Conservation (phyloP, 1,140 invertebrate species). For the Leptinotarsa undecemlineata region DNA sequence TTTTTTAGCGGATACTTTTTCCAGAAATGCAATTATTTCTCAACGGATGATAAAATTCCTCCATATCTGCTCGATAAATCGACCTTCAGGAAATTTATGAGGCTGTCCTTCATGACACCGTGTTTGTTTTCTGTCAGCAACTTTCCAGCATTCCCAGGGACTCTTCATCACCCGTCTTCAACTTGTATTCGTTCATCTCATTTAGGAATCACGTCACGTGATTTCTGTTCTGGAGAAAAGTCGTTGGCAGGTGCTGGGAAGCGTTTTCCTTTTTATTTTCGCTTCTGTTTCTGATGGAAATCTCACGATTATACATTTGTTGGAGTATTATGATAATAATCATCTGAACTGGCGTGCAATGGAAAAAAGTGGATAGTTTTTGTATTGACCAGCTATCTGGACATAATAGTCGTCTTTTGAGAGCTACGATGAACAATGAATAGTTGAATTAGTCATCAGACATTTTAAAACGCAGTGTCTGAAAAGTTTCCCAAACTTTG, state of each 20-base stretch:
- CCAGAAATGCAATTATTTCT: too few relatives aligned
- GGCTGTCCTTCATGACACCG: not conserved
- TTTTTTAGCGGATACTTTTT: too few relatives aligned
- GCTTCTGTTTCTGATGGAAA: not conserved
- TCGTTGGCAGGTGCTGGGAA: not conserved
- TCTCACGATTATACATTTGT: not conserved
- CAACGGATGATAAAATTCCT: too few relatives aligned
- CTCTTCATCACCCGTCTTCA: not conserved
- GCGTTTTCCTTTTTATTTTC: not conserved
- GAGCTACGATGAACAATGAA: too few relatives aligned
- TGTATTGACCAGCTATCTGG: too few relatives aligned
- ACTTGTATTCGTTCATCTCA: slow-evolving; percentile 5
- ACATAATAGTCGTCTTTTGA: too few relatives aligned
- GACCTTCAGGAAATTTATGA: too few relatives aligned
- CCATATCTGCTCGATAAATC: too few relatives aligned
- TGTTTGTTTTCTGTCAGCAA: not conserved
- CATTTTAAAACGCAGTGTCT: not conserved
- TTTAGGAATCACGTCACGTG: slow-evolving; percentile 6
- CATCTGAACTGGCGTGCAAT: too few relatives aligned
- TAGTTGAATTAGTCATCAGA: too few relatives aligned
- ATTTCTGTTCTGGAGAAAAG: not conserved
- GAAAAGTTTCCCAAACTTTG: not conserved
- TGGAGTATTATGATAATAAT: too few relatives aligned
- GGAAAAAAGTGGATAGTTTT: too few relatives aligned
- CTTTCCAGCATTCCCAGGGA: not conserved